A percentile compares a stretch with the other conserved stretches of the same genome.
These are phyloP conservation scores for Sparidentex hasta DNA, from an alignment of 2,797 vertebrate genomes.

Conservation along the genomic window DNA sequence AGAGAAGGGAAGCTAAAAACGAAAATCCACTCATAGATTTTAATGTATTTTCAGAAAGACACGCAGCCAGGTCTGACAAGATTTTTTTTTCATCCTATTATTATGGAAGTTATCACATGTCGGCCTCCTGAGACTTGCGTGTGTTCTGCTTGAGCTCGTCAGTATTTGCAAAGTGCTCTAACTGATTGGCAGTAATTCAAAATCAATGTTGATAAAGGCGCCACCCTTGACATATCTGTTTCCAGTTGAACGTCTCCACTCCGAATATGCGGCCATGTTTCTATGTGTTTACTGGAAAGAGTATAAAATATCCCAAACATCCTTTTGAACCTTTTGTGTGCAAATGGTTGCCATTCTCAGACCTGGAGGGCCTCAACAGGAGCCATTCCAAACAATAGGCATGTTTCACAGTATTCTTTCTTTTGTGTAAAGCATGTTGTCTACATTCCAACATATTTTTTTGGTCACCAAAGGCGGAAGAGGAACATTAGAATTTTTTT, in stretches of 20 bases:
- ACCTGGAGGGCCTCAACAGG: not conserved
- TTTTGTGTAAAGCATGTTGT: not conserved
- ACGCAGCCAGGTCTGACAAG: not conserved
- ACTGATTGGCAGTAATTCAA: not conserved
- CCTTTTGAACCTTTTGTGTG: not conserved
- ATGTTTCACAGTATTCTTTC: not conserved
- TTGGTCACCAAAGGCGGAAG: not conserved
- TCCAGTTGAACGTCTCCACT: not conserved
- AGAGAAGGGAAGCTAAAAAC: not conserved
- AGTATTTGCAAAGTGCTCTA: not conserved
- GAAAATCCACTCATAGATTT: not conserved
- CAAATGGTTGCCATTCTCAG: not conserved
- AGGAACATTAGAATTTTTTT: not conserved
- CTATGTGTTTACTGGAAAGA: not conserved
- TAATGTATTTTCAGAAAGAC: not conserved
- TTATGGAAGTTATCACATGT: not conserved
- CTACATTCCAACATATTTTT: not conserved
- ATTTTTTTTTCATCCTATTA: not conserved
- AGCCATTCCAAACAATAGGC: not conserved
- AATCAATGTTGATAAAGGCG: constrained; percentile 16
- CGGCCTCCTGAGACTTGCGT: not conserved
- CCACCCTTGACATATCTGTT: not conserved
- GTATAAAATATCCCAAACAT: not conserved
- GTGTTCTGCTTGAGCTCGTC: not conserved
- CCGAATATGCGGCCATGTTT: not conserved